Percentiles rank a stretch among this genome's conserved stretches.
These are phyloP conservation scores for Pseudorhombus dupliciocellatus DNA, from an alignment of 2,113 vertebrate genomes.

Conservation along the genomic window DNA sequence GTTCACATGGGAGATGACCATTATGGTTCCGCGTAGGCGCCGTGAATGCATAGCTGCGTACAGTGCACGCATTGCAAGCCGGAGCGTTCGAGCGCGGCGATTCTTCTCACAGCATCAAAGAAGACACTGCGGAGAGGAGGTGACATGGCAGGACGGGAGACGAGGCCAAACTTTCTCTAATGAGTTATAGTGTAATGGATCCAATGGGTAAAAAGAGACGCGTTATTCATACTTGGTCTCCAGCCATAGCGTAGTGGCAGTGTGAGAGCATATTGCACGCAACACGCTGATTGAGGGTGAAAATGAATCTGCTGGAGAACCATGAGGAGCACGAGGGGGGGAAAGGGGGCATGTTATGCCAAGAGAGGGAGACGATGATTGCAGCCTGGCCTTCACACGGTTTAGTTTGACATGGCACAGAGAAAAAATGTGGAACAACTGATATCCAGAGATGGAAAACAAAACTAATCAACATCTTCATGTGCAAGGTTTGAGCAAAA, in stretches of 20 bases:
- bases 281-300: slow-evolving; percentile 38
- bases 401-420: slow-evolving; percentile 40
- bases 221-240: slow-evolving; percentile 48
- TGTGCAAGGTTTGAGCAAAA: not conserved
- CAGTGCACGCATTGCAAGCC: not conserved
- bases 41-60: slow-evolving; percentile 7
- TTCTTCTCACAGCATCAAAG: slow-evolving; percentile 34
- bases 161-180: slow-evolving; percentile 29
- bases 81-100: not conserved
- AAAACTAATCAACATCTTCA: slow-evolving; percentile 10
- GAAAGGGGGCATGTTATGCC: slow-evolving; percentile 27
- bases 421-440: slow-evolving; percentile 19
- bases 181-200: slow-evolving; percentile 38
- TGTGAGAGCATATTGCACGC: slow-evolving; percentile 37
- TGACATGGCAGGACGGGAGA: slow-evolving; percentile 14
- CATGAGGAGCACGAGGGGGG: slow-evolving; percentile 26
- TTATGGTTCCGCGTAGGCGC: slow-evolving; percentile 22
- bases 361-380: slow-evolving; percentile 42
- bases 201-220: slow-evolving; percentile 23
- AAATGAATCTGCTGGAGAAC: slow-evolving; percentile 45
- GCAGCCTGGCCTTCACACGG: slow-evolving; percentile 18
- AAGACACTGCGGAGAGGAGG: slow-evolving; percentile 16
- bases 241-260: slow-evolving; percentile 24
- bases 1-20: slow-evolving; percentile 34
- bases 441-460: slow-evolving; percentile 9